These are phyloP conservation scores for Sesamia nonagrioides DNA, from an alignment of 1,140 invertebrate genomes.

Conservation along the genomic window DNA sequence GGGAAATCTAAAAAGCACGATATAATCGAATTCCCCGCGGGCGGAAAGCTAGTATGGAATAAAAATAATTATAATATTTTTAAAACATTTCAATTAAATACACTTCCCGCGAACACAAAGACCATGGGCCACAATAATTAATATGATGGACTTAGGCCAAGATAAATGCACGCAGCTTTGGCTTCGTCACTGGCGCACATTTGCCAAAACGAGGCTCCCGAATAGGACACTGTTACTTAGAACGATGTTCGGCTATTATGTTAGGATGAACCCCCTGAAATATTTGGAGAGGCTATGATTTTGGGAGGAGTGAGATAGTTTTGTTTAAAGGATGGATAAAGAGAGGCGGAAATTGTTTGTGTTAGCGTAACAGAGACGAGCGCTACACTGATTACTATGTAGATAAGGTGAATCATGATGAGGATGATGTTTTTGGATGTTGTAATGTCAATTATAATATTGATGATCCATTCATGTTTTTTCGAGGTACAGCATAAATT, in stretches of 20 bases:
- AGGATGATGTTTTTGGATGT: too few relatives aligned
- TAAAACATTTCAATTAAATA: too few relatives aligned
- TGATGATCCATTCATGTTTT: too few relatives aligned
- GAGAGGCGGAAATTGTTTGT: background rate
- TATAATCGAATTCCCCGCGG: too few relatives aligned
- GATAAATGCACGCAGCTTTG: constrained; percentile 61
- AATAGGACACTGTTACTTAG: background rate
- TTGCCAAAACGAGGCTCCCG: constrained; percentile 46
- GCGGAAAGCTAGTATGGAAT: too few relatives aligned
- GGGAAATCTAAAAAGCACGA: too few relatives aligned
- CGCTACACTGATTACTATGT: background rate
- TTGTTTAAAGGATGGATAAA: background rate
- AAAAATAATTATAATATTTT: too few relatives aligned
- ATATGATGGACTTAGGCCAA: constrained; percentile 61
- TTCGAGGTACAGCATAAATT: too few relatives aligned
- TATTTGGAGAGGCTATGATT: background rate
- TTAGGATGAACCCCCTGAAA: background rate
- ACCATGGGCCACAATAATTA: constrained; percentile 54
- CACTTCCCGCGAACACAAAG: constrained; percentile 15
- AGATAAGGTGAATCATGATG: background rate
- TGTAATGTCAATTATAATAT: too few relatives aligned
- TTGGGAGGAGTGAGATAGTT: background rate
- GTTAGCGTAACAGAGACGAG: background rate
- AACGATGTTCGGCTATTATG: background rate
- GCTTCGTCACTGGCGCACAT: constrained; percentile 52